Evolutionary conservation across 2,888 invertebrate species (phyloP), one percentile per base, ranked within the genome.

Genomic region (Pecten maximus): DNA sequence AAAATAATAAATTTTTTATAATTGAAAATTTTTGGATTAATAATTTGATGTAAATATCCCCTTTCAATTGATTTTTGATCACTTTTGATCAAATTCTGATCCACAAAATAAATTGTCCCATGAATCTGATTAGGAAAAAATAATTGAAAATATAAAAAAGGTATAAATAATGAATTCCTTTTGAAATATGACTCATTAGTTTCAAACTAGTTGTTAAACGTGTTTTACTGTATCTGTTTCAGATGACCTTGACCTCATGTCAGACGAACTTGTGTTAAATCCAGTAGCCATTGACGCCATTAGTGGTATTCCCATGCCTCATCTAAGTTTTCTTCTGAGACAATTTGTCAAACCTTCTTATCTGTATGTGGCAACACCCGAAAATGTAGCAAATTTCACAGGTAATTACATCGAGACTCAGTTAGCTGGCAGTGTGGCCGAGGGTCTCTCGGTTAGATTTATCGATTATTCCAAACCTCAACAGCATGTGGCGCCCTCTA

Each of bases 271-370:
- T n/a, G 74, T 74, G 74, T 74, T 74, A 74, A 28, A 74, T 28
- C 74, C 74, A 35, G 74, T 74, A 74, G 74, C 74, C 74, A 74
- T 74, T 74, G 74, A 74, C 74, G 35, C 74, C 74, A 74, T 10
- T 74, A 90, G 90, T 74, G 88, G 74, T 28, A 40, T 91, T 15
- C 89, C 91, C 10, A 12, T 87, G 8, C 88, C 88, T 35, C 91
- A 91, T 89, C 86, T 91, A 74, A 74, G 74, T 15, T 74, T 74
- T 16, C 74, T 74, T 74, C 74, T 74, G 74, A 74, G 74, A 35
- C 74, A 74, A 6, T 28, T 74, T 74, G 74, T 74, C 74, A 74
- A 74, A 35, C 35, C 74, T 74, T 74, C 35, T 2, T 74, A 28
- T 74, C 28, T 74, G 28, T 74, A 12, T 35, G 28, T 74, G 74